A percentile compares a stretch with the other conserved stretches of the same genome.
phyloP scores from a whole-genome alignment of 2,113 vertebrate species.

The Antennarius striatus region DNA sequence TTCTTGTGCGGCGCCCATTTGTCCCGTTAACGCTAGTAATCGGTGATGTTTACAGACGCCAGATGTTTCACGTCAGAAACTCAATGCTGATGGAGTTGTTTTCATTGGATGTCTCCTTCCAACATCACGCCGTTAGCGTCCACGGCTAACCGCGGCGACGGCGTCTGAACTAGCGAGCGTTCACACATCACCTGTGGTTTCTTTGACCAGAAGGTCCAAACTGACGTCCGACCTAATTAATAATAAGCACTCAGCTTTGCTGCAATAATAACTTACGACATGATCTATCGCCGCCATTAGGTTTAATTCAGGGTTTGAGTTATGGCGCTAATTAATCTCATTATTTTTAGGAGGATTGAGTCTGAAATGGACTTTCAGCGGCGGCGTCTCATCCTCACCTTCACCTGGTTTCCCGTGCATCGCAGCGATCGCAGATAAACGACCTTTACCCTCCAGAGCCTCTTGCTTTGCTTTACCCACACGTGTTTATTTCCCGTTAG shows the following conservation, averaged over 20 bases:
- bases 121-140: slow-evolving; percentile 8
- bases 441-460: slow-evolving; percentile 8
- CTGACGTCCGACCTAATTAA: slow-evolving; percentile 33
- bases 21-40: too few species aligned
- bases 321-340: slow-evolving; percentile 52
- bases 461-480: slow-evolving; percentile 40
- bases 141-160: not conserved
- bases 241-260: slow-evolving; percentile 31
- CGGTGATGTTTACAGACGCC: too few species aligned
- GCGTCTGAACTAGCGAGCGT: not conserved
- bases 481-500: slow-evolving; percentile 22
- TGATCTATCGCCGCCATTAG: slow-evolving; percentile 27
- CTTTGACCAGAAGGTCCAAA: not conserved
- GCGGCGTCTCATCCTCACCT: slow-evolving; percentile 23
- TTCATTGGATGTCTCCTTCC: not conserved
- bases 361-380: slow-evolving; percentile 46
- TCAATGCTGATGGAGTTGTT: too few species aligned
- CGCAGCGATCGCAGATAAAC: slow-evolving; percentile 71
- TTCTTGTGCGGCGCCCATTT: too few species aligned
- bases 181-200: not conserved
- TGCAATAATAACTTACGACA: slow-evolving; percentile 33
- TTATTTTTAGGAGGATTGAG: slow-evolving; percentile 54
- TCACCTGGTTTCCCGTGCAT: slow-evolving; percentile 43
- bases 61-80: too few species aligned
- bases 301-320: slow-evolving; percentile 31